Evolutionary conservation across 2,797 vertebrate genomes (phyloP).

Genomic region (Todus mexicanus): DNA sequence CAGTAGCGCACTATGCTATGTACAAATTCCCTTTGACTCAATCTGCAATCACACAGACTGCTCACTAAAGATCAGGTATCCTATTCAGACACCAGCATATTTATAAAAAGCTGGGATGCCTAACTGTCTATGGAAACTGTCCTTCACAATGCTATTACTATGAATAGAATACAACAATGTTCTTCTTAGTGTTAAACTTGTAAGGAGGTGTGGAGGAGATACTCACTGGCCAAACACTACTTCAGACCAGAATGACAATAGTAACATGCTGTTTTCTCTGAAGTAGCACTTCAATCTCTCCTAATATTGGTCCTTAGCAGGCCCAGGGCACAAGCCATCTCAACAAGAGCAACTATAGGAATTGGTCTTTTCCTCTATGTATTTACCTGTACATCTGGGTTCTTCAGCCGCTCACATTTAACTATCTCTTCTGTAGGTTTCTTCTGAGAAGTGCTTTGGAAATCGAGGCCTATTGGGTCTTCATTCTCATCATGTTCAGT

Average conservation of each 20-base stretch:
- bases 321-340: rapidly evolving
- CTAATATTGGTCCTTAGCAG: not conserved
- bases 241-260: not conserved
- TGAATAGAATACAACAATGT: not conserved
- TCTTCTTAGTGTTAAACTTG: not conserved
- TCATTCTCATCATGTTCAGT: constrained; percentile 76
- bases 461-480: constrained; percentile 65
- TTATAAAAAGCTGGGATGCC: not conserved
- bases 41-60: not conserved
- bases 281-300: not conserved
- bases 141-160: rapidly evolving
- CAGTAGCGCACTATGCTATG: not conserved
- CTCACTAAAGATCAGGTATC: not conserved
- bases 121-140: not conserved
- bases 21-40: not conserved
- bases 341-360: not conserved
- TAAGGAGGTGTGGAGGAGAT: not conserved
- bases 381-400: constrained; percentile 71
- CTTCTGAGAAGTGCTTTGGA: constrained; percentile 71
- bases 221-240: rapidly evolving
- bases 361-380: not conserved
- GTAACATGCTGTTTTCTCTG: rapidly evolving
- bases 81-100: not conserved
- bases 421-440: constrained; percentile 64
- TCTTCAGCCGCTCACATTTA: constrained; percentile 69